Evolutionary conservation across 2,888 invertebrate species (phyloP).

Genomic region (Plusia festucae): DNA sequence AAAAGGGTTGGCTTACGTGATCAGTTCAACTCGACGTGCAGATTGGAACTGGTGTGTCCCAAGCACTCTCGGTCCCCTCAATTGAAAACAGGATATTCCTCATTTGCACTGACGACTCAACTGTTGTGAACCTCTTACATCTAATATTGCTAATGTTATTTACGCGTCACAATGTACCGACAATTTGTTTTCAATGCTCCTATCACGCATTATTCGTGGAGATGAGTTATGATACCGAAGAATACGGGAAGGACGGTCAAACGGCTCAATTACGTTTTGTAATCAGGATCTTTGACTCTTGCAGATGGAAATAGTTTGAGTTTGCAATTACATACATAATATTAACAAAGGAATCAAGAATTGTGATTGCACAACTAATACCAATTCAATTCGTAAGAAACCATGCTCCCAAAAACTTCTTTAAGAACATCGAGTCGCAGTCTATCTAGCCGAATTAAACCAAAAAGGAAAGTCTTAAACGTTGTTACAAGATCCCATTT

Average conservation of each 20-base stretch:
- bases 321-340: background rate
- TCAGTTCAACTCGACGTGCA: conserved; percentile 56
- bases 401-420: too few relatives aligned
- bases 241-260: conserved; percentile 32
- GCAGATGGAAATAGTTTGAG: background rate
- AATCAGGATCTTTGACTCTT: background rate
- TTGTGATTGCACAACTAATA: background rate
- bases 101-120: conserved; percentile 77
- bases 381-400: too few relatives aligned
- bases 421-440: too few relatives aligned
- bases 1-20: conserved; percentile 45
- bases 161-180: conserved; percentile 59
- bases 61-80: conserved; percentile 65
- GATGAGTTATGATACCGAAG: conserved; percentile 39
- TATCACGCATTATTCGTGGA: conserved; percentile 45
- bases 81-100: conserved; percentile 83
- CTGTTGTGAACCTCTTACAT: conserved; percentile 73
- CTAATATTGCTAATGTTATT: conserved; percentile 71
- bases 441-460: too few relatives aligned
- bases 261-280: background rate
- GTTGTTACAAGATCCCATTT: background rate
- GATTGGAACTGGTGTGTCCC: conserved; percentile 61
- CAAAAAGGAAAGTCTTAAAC: background rate
- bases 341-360: background rate
- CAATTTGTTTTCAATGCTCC: conserved; percentile 59